Evolutionary conservation across 2,888 invertebrate genomes (phyloP).

Genomic region (Torymus auratus): DNA sequence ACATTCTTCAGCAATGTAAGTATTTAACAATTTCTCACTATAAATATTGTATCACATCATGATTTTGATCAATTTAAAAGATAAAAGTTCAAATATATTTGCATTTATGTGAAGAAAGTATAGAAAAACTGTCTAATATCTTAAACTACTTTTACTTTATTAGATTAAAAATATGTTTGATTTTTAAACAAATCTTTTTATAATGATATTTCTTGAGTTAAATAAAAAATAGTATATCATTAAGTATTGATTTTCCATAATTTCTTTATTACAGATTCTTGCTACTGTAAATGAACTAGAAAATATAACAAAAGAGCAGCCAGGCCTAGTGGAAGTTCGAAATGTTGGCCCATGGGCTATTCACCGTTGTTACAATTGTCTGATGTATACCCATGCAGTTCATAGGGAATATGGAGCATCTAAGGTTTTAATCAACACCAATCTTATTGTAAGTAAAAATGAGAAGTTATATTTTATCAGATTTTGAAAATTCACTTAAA

Average conservation of each 20-base stretch:
- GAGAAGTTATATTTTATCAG: too few relatives aligned
- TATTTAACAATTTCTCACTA: constrained; percentile 59
- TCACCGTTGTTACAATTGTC: constrained; percentile 83
- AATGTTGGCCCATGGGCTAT: constrained; percentile 81
- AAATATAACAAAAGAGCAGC: constrained; percentile 79
- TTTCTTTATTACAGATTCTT: constrained; percentile 76
- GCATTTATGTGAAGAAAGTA: too few relatives aligned
- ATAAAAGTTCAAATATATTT: too few relatives aligned
- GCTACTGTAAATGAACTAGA: constrained; percentile 78
- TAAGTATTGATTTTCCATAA: constrained; percentile 11
- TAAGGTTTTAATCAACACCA: constrained; percentile 79
- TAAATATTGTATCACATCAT: too few relatives aligned
- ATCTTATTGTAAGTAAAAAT: constrained; percentile 79
- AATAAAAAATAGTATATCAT: background rate
- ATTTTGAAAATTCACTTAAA: background rate
- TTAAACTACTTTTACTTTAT: too few relatives aligned
- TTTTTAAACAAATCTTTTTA: too few relatives aligned
- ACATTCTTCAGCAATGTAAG: constrained; percentile 83
- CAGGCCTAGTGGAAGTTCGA: constrained; percentile 79
- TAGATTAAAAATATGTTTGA: too few relatives aligned
- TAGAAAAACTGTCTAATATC: too few relatives aligned
- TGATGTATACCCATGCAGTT: constrained; percentile 81
- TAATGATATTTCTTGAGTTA: too few relatives aligned
- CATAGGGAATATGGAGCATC: constrained; percentile 79
- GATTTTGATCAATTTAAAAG: too few relatives aligned